Evolutionary conservation across 2,888 invertebrate genomes (phyloP).

Genomic region (Chydorus sphaericus): DNA sequence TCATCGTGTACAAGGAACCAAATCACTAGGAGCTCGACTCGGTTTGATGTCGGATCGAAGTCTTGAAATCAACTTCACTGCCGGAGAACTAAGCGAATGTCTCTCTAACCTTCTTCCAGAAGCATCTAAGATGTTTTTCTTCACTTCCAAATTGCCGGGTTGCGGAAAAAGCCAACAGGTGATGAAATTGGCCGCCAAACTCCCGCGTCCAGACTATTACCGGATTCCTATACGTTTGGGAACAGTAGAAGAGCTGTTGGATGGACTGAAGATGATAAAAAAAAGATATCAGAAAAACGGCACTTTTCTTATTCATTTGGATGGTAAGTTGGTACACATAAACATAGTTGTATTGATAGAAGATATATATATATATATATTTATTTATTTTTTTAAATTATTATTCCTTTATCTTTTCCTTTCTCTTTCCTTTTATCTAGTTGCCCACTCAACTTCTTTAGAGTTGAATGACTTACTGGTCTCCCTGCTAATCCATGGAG

Average conservation of each 20-base stretch:
- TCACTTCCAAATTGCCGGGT: slow-evolving; percentile 2
- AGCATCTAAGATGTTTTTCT: not conserved
- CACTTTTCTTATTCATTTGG: not conserved
- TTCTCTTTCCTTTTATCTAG: not conserved
- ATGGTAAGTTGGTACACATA: too few relatives aligned
- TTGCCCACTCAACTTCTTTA: not conserved
- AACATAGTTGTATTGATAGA: too few relatives aligned
- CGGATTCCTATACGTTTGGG: not conserved
- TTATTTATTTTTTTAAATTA: not conserved
- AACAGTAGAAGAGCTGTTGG: slow-evolving; percentile 6
- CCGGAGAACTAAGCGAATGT: not conserved
- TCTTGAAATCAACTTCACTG: not conserved
- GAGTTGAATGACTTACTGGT: slow-evolving; percentile 6
- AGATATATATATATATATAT: too few relatives aligned
- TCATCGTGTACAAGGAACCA: not conserved
- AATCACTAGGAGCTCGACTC: slow-evolving; percentile 1
- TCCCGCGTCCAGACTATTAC: not conserved
- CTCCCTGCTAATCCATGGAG: slow-evolving; percentile 6
- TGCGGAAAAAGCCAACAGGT: slow-evolving; percentile 8
- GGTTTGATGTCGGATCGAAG: slow-evolving; percentile 3
- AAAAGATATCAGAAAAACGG: too few relatives aligned
- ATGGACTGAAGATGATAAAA: not conserved
- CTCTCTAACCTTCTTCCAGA: not conserved
- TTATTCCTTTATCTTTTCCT: not conserved
- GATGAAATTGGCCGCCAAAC: not conserved